A percentile compares a stretch with the other conserved stretches of the same genome.
Conservation (phyloP, 2,797 vertebrate genomes). For the Sebastolobus altivelis region DNA sequence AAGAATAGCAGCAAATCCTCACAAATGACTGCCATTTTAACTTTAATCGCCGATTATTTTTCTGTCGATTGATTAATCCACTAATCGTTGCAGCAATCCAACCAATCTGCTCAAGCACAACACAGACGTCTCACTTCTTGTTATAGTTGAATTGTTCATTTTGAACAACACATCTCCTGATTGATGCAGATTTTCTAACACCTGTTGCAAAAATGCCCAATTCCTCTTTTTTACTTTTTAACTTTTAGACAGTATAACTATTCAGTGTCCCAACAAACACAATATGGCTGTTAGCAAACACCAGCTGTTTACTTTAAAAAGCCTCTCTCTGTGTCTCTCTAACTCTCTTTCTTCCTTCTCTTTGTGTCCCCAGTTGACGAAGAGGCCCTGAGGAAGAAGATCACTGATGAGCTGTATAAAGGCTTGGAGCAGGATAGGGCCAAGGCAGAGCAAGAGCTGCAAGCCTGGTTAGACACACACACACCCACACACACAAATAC, state of each 20-base stretch:
- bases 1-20: background rate
- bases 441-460: slow-evolving; percentile 89
- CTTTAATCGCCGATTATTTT: background rate
- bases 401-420: slow-evolving; percentile 91
- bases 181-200: slow-evolving; percentile 19
- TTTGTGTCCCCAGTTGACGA: slow-evolving; percentile 85
- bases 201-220: slow-evolving; percentile 2
- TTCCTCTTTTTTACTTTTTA: too few relatives aligned
- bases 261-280: background rate
- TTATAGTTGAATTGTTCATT: slow-evolving; percentile 13
- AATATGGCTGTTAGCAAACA: slow-evolving; percentile 36
- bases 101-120: background rate
- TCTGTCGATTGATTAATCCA: background rate
- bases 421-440: slow-evolving; percentile 89
- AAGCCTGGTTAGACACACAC: slow-evolving; percentile 87
- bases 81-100: slow-evolving; percentile 7
- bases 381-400: slow-evolving; percentile 92
- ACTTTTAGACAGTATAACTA: slow-evolving; percentile 1
- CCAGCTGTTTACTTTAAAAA: slow-evolving; percentile 31
- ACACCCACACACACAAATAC: slow-evolving; percentile 9
- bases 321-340: background rate
- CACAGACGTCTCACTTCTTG: background rate
- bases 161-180: slow-evolving; percentile 4
- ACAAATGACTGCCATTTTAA: background rate
- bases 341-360: background rate